phyloP scores from a whole-genome alignment of 2,797 vertebrate genomes.

The Psittacula derbiana region DNA sequence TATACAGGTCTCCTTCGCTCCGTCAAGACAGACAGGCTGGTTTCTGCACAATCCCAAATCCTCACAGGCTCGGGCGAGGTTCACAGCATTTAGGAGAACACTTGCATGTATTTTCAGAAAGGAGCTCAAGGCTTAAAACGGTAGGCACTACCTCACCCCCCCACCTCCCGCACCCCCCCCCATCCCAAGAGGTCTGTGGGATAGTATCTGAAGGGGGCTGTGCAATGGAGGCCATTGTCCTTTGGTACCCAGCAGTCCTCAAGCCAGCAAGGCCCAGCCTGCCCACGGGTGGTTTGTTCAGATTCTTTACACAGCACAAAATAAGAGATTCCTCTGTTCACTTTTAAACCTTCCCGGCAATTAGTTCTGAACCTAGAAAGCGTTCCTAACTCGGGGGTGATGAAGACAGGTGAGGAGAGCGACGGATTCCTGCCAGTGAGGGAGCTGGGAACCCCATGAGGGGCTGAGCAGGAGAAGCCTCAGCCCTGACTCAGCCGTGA shows the following conservation, averaged over 20 bases:
- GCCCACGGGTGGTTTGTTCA: rapidly evolving
- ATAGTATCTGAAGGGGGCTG: rapidly evolving
- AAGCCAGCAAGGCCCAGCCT: background rate
- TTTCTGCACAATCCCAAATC: background rate
- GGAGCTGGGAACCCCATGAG: background rate
- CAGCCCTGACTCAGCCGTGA: background rate
- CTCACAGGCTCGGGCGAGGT: background rate
- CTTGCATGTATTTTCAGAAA: background rate
- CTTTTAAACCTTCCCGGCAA: background rate
- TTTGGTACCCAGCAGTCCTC: background rate
- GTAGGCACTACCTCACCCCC: background rate
- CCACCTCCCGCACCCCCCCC: no score
- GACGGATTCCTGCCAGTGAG: rapidly evolving
- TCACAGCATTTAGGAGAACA: background rate
- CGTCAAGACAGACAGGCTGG: background rate
- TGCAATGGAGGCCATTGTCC: rapidly evolving
- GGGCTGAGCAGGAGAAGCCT: background rate
- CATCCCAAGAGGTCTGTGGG: rapidly evolving
- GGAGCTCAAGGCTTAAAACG: background rate
- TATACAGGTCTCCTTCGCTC: background rate
- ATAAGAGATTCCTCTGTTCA: background rate
- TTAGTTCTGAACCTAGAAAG: background rate
- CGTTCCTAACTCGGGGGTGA: rapidly evolving
- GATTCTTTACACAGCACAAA: background rate
- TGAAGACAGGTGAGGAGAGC: background rate